Conservation (phyloP, 2,888 invertebrate species). For the Cynaeus angustus region DNA sequence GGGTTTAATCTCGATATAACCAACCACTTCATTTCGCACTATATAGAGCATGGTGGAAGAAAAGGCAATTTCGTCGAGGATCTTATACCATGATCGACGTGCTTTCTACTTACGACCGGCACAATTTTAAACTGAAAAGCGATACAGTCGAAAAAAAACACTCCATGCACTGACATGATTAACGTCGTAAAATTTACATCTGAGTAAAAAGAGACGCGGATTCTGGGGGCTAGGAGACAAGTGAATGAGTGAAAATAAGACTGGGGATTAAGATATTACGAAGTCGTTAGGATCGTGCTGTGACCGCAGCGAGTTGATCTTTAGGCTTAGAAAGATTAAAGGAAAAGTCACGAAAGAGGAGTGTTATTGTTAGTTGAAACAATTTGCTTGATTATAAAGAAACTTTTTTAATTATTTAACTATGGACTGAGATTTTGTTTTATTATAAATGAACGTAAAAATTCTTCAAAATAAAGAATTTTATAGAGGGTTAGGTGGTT, state of each 20-base stretch:
- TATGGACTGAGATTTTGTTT: too few species aligned
- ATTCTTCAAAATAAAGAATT: too few species aligned
- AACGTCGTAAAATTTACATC: constrained; percentile 23
- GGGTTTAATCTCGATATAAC: constrained; percentile 49
- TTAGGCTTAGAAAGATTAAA: constrained; percentile 24
- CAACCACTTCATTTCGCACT: constrained; percentile 41
- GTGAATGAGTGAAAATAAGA: constrained; percentile 6
- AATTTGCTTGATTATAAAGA: too few species aligned
- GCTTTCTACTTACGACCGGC: constrained; percentile 30
- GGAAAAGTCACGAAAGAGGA: neutral
- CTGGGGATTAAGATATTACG: constrained; percentile 29
- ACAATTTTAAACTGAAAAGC: constrained; percentile 29
- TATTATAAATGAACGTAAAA: too few species aligned
- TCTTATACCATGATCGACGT: constrained; percentile 38
- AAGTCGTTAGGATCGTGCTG: constrained; percentile 26
- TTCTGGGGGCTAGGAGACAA: neutral
- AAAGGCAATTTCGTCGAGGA: constrained; percentile 39
- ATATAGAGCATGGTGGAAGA: constrained; percentile 31
- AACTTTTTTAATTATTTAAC: too few species aligned
- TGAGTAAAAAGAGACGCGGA: neutral
- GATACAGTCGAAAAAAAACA: constrained; percentile 10
- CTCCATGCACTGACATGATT: constrained; percentile 4
- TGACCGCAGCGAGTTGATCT: constrained; percentile 17
- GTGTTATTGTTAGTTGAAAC: constrained; percentile 1
- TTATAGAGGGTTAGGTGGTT: too few species aligned